Evolutionary conservation across 2,888 invertebrate genomes (phyloP), one percentile per base, ranked within the genome.

Genomic region (Euplagia quadripunctaria): DNA sequence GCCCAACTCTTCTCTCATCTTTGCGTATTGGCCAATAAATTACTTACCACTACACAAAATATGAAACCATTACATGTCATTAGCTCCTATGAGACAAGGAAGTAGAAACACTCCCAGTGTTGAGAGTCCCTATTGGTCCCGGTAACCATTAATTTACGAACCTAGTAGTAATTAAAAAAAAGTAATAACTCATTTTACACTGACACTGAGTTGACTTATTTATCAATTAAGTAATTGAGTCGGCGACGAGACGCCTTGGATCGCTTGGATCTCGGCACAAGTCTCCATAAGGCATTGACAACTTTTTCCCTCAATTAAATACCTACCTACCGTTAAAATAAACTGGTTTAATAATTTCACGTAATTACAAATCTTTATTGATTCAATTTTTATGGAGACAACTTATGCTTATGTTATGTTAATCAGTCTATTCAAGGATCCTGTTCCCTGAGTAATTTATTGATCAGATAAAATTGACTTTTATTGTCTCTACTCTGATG

Each of bases 151-250:
- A 31, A 31, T 31, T 31, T 55, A 9, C n/a, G 9, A 55, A 3
- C 4, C 11, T 12, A 58, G n/a, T 58, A n/a, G 20, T n/a, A n/a
- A 12, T 20, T 20, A 58, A 58, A n/a, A 9, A 55, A 55, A 55
- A 11, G 0, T 58, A 58, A 58, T 20, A 20, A 58, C 20, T 20
- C 20, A 58, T 58, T 58, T 14, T 11, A 4, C 12, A 4, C 31
- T 31, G 5, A 14, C 5, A 31, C 17, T 12, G 49, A 31, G 7
- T 31, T 20, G 46, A 20, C 14, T 14, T 65, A 64, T 11, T 20
- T 66, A 31, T 20, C 31, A 49, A 66, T 66, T 66, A 51, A 51
- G 66, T 51, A 41, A 51, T 66, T 51, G 51, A 66, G 51, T 17
- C 11, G 17, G 51, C 51, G 49, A 51, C 17, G 66, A 61, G 61